Evolutionary conservation across 2,797 vertebrate genomes (phyloP).

Genomic region (Chelon auratus): DNA sequence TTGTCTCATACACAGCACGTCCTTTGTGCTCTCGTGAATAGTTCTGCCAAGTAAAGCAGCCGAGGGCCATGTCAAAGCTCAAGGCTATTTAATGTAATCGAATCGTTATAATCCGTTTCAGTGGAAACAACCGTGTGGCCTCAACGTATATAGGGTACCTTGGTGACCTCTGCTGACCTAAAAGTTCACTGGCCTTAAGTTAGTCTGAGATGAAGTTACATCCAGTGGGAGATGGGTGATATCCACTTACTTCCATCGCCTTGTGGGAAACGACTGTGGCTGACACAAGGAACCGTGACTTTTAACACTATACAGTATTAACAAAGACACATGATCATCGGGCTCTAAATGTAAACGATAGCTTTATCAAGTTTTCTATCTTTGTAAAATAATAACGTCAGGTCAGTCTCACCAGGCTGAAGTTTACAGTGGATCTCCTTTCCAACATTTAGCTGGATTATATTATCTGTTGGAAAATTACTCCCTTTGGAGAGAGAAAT

Average conservation of each 20-base stretch:
- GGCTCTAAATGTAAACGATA: constrained; percentile 39
- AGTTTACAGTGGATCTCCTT: constrained; percentile 55
- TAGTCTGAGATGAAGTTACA: constrained; percentile 75
- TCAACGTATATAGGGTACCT: constrained; percentile 61
- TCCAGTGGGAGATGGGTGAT: constrained; percentile 57
- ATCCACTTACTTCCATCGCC: constrained; percentile 67
- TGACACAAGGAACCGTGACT: constrained; percentile 52
- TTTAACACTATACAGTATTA: constrained; percentile 45
- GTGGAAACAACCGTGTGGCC: constrained; percentile 66
- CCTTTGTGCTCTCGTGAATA: constrained; percentile 41
- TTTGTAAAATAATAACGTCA: constrained; percentile 53
- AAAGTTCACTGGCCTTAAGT: constrained; percentile 70
- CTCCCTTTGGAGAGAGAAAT: constrained; percentile 90
- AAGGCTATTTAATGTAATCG: constrained; percentile 67
- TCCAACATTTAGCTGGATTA: constrained; percentile 80
- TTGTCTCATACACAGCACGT: constrained; percentile 37
- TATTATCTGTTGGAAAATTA: constrained; percentile 89
- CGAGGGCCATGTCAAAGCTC: constrained; percentile 45
- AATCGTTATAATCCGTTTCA: constrained; percentile 67
- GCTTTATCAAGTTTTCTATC: constrained; percentile 47
- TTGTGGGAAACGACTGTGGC: constrained; percentile 57
- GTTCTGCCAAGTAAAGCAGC: constrained; percentile 50
- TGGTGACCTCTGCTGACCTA: constrained; percentile 68
- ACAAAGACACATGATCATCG: constrained; percentile 36
- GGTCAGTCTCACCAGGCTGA: constrained; percentile 15